Evolutionary conservation across 1,140 invertebrate species (phyloP).

Genomic region (Spodoptera litura): DNA sequence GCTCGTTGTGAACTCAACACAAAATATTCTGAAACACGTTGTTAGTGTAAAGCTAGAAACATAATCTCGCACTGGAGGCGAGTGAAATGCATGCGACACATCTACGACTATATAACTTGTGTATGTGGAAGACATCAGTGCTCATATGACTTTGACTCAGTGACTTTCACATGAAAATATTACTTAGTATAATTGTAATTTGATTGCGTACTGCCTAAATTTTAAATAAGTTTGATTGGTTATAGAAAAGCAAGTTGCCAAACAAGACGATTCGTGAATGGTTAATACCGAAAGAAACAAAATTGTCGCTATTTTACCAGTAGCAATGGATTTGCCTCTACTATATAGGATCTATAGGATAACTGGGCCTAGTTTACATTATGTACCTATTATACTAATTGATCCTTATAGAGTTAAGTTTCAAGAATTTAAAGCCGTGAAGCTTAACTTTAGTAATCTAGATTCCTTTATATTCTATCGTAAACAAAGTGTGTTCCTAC

Average conservation of each 20-base stretch:
- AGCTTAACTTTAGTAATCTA: no score
- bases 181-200: not conserved
- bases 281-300: no score
- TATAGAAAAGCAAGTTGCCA: no score
- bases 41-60: conserved; percentile 32
- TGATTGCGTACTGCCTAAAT: not conserved
- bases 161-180: conserved; percentile 4
- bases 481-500: not conserved
- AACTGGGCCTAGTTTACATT: no score
- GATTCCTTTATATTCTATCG: not conserved
- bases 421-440: no score
- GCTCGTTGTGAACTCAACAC: conserved; percentile 37
- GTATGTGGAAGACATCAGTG: conserved; percentile 26
- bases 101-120: not conserved
- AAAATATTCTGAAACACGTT: conserved; percentile 38
- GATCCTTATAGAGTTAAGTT: no score
- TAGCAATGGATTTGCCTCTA: no score
- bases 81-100: conserved; percentile 46
- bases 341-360: no score
- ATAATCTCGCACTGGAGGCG: conserved; percentile 30
- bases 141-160: not conserved
- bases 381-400: no score
- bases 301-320: no score
- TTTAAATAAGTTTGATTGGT: no score
- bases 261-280: no score